Percentiles rank a stretch among this genome's conserved stretches.
Evolutionary conservation across 2,113 vertebrate species (phyloP).

Genomic region (Gymnarchus niloticus): DNA sequence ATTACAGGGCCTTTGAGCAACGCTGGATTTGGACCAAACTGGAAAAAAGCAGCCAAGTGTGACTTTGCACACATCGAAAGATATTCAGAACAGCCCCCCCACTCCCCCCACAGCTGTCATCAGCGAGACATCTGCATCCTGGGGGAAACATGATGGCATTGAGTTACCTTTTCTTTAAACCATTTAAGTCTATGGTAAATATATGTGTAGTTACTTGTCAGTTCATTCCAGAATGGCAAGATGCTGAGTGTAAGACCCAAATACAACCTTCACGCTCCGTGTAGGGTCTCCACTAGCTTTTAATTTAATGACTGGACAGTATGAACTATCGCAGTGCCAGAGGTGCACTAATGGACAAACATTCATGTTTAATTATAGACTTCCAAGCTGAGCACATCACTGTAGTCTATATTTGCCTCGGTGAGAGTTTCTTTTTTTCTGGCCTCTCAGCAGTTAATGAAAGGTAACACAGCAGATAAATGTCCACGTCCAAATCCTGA

Average conservation of each 20-base stretch:
- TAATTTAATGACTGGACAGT: not conserved
- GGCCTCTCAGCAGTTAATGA: constrained; percentile 12
- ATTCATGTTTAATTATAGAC: constrained; percentile 10
- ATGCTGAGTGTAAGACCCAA: not conserved
- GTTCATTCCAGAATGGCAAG: not conserved
- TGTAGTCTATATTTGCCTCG: not conserved
- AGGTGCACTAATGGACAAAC: constrained; percentile 19
- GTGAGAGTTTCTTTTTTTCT: not conserved
- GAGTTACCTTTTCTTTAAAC: not conserved
- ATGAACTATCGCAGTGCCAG: not conserved
- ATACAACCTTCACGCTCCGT: not conserved
- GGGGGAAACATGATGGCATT: not conserved
- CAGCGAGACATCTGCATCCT: not conserved
- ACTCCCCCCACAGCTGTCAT: not conserved
- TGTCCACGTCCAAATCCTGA: not conserved
- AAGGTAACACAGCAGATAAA: not conserved
- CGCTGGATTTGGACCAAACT: not conserved
- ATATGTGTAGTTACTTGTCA: not conserved
- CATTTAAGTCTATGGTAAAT: not conserved
- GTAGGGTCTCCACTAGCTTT: not conserved
- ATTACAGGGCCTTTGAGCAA: not conserved
- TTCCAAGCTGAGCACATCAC: not conserved
- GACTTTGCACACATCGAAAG: no score
- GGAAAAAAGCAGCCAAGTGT: not conserved
- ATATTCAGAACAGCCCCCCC: no score